Evolutionary conservation across 2,797 vertebrate genomes (phyloP), one percentile per base, ranked within the genome.

Genomic region (Echeneis naucrates): DNA sequence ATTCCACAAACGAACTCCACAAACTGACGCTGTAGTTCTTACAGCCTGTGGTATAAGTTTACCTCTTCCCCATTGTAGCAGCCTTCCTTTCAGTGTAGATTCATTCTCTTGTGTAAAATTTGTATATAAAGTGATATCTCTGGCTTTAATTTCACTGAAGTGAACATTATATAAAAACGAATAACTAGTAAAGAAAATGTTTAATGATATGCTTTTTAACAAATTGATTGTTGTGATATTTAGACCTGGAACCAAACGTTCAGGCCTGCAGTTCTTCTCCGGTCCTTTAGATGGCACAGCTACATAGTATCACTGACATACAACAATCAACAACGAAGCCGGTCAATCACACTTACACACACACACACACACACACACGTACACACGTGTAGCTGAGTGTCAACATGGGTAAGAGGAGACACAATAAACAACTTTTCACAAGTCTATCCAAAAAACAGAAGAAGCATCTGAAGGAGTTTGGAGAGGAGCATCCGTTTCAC

Each of bases 391-490:
- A 21, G 16, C 1, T 2, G 2, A 38, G 44, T 68, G 77, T 84
- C 78, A 88, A 91, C 66, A 99, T 99, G 98, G 97, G 96, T 1
- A 98, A 97, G 75, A 94, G 95, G 47, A 93, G 89, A 35, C 84
- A 82, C 33, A 93, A 80, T 48, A 92, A 87, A 0, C 89, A 88
- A 21, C 52, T 93, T 74, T 82, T 96, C 53, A 90, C 59, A 0
- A 78, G n/a, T 61, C 87, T 99, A 72, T 95, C 90, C 23, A 99
- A 98, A 83, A 97, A 95, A 85, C 97, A 98, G 85, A 98, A 95
- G 91, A 95, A 95, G 78, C 97, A 99, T n/a, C 81, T 99, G 4
- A 94, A 95, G 65, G 97, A 98, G 14, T 99, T 98, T 69, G 98
- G 97, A 88, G 97, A 99, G 89, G 92, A 97, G 77, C 98, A 99